Base-by-base conservation (phyloP, 53 echinoderm and acorn worm species). In the Crossaster papposus region DNA sequence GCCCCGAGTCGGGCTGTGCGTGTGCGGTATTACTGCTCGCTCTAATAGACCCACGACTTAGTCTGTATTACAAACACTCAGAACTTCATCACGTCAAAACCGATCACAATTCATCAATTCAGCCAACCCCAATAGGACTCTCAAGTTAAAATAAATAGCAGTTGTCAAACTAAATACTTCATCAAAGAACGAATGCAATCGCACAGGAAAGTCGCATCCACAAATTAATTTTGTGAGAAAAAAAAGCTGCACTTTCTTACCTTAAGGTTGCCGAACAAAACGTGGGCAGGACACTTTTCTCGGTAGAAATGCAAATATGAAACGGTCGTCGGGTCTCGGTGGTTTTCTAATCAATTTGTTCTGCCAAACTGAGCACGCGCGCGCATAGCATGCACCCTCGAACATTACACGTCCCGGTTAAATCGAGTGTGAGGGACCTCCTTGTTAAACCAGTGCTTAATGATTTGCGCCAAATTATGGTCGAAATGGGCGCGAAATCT, bases 11-110 rank as follows among this genome's bases (percentile, higher is more conserved):
- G 54, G 30, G 2, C 50, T 51, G 33, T 77, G 80, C 94, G 94
- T 93, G 94, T 85, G 58, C 44, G 72, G 88, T 64, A 91, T 94
- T 94, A 94, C 89, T 79, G 80, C 79, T 50, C 87, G 79, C 79
- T 85, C 79, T 91, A 87, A 38, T 80, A 88, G 81, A 53, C 89
- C 83, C 35, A 64, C 74, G 55, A 54, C 80, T 58, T 33, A 36
- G 63, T 68, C 44, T 33, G 30, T 35, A 65, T 44, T 64, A 78
- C 90, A 30, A 82, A 72, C 77, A 71, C 86, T n/a, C 29, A 65
- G 58, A 14, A 35, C 62, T 14, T 38, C 37, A 13, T 0, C 9
- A 70, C 63, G 83, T 83, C 83, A 50, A 22, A 32, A 54, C 24
- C 68, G 70, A 83, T 83, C 38, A 81, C 62, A 38, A 65, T 36